phyloP scores from a whole-genome alignment of 2,113 vertebrate species.

The Mugil cephalus region DNA sequence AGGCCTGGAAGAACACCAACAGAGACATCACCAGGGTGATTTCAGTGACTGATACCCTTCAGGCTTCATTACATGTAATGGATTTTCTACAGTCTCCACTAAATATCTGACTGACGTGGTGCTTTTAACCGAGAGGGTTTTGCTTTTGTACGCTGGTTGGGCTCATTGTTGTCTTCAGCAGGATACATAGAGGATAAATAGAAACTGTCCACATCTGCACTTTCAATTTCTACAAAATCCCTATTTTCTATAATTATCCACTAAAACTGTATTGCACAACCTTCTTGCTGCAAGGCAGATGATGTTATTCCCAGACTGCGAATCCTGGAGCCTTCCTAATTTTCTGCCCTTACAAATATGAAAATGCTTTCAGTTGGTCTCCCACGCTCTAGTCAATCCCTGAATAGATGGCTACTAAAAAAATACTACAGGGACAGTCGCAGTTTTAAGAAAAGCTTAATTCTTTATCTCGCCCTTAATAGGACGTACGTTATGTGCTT shows the following conservation, averaged over 20 bases:
- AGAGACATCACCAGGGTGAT: slow-evolving; percentile 14
- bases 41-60: slow-evolving; percentile 6
- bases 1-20: slow-evolving; percentile 2
- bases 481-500: neutral
- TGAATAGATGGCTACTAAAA: slow-evolving; percentile 3
- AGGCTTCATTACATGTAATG: slow-evolving; percentile 14
- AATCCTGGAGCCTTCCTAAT: slow-evolving; percentile 5
- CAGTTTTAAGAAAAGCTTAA: neutral
- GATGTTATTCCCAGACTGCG: slow-evolving; percentile 1
- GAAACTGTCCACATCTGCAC: too few species aligned
- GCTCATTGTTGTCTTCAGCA: too few species aligned
- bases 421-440: neutral
- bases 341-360: slow-evolving; percentile 2
- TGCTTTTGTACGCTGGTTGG: too few species aligned
- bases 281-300: slow-evolving; percentile 6
- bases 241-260: neutral
- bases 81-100: slow-evolving; percentile 1
- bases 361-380: slow-evolving; percentile 15
- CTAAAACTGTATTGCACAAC: neutral
- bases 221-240: neutral
- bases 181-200: too few species aligned
- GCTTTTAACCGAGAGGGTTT: too few species aligned
- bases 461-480: neutral
- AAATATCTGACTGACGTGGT: slow-evolving; percentile 2
- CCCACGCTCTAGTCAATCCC: slow-evolving; percentile 6